Percentiles rank a stretch among this genome's conserved stretches.
Evolutionary conservation across 2,113 vertebrate genomes (phyloP).

Genomic region (Varanus salvator): DNA sequence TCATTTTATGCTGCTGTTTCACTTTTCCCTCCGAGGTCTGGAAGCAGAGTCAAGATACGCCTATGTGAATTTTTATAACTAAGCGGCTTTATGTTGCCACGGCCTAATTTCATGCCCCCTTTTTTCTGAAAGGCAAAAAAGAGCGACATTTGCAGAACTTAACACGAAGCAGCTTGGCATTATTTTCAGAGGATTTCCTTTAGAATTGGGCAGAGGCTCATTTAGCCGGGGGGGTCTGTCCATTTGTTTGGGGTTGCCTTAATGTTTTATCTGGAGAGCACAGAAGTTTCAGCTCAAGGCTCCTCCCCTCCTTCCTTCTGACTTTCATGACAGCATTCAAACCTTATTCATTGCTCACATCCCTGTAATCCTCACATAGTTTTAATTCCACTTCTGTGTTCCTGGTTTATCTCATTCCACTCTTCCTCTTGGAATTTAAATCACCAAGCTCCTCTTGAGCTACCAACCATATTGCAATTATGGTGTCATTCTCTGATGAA

Average conservation of each 20-base stretch:
- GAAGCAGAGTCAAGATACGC: slow-evolving; percentile 51
- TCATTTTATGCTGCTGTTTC: background rate
- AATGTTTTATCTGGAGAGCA: slow-evolving; percentile 82
- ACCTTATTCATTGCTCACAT: slow-evolving; percentile 72
- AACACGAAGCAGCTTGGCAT: slow-evolving; percentile 67
- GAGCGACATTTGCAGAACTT: slow-evolving; percentile 69
- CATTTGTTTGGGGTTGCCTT: slow-evolving; percentile 75
- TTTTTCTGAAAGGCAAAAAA: slow-evolving; percentile 41
- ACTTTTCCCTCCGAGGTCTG: slow-evolving; percentile 11
- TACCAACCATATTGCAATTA: slow-evolving; percentile 47
- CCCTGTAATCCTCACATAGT: slow-evolving; percentile 76
- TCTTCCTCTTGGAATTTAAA: slow-evolving; percentile 50
- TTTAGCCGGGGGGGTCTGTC: slow-evolving; percentile 67
- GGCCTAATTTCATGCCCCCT: slow-evolving; percentile 66
- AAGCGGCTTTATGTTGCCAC: slow-evolving; percentile 74
- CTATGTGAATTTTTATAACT: slow-evolving; percentile 60
- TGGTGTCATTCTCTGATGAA: slow-evolving; percentile 52
- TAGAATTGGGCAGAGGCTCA: slow-evolving; percentile 74
- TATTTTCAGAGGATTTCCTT: slow-evolving; percentile 78
- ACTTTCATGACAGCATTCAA: slow-evolving; percentile 78
- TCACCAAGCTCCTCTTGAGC: slow-evolving; percentile 30
- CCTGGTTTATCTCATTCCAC: slow-evolving; percentile 60
- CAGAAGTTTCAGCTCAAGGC: slow-evolving; percentile 47
- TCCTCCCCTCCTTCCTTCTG: slow-evolving; percentile 49
- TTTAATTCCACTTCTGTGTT: slow-evolving; percentile 71